Evolutionary conservation across 2,797 vertebrate species (phyloP), one percentile per base, ranked within the genome.

Genomic region (Takifugu ocellatus): DNA sequence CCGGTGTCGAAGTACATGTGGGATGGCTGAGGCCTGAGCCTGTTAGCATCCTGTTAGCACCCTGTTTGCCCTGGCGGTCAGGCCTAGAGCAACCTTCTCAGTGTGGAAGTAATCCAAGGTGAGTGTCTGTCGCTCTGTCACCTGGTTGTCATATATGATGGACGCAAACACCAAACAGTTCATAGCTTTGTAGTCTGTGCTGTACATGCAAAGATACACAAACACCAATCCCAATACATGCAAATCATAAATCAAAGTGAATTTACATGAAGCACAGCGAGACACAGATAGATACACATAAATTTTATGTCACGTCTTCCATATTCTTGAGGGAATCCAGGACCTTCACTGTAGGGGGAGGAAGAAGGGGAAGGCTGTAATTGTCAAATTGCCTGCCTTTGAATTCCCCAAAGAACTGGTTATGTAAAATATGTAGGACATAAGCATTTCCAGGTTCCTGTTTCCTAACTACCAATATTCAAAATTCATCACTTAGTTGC

Each of bases 361-460:
- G 29, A 8, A 16, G 8, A 5, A 7, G 48, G 49, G 24, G 62
- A 43, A 33, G 25, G 55, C 29, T 74, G 66, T 75, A 83, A 81
- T 85, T 84, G 84, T 88, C 81, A 87, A 80, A 80, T 86, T 79
- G 80, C 84, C 82, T 74, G 69, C 82, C 76, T 79, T 78, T 78
- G 25, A 88, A 90, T 84, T 88, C 87, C 83, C 86, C 54, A 56
- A 79, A 82, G 85, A 80, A 75, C 78, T 75, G 77, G 76, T 63
- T 78, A 84, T 90, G 83, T 87, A 87, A 89, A 21, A 90, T 87
- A 78, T 56, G 69, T 62, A 57, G 61, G 77, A 70, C 56, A 68
- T 53, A 58, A 67, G 57, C 59, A 58, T 54, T 64, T 50, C 24
- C 9, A 54, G 3, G 55, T 53, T 69, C 58, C 59, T 65, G 47